Conservation (phyloP, 2,113 vertebrate genomes). For the Atractosteus spatula region DNA sequence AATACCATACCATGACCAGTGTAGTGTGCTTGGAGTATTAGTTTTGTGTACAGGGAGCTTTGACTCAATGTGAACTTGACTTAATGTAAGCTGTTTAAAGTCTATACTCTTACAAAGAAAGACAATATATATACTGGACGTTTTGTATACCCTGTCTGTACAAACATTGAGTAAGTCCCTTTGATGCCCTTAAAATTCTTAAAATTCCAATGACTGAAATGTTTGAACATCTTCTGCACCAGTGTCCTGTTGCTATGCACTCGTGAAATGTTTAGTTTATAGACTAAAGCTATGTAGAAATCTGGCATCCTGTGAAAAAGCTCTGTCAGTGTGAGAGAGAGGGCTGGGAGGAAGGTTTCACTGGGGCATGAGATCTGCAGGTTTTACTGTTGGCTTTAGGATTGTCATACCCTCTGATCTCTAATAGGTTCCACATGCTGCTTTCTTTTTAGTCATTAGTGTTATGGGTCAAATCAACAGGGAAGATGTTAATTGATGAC, state of each 20-base stretch:
- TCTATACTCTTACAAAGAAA: conserved; percentile 17
- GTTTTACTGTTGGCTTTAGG: background rate
- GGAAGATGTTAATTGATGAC: background rate
- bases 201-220: conserved; percentile 37
- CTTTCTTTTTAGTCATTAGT: no score
- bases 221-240: conserved; percentile 17
- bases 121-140: conserved; percentile 35
- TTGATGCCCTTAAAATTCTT: conserved; percentile 43
- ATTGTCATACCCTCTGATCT: background rate
- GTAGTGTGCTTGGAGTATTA: no score
- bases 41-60: background rate
- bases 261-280: conserved; percentile 14
- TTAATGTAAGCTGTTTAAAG: conserved; percentile 3
- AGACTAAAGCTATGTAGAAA: conserved; percentile 2
- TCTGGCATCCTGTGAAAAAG: background rate
- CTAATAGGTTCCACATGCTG: conserved; percentile 7
- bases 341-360: background rate
- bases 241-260: conserved; percentile 3
- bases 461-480: background rate
- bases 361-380: background rate
- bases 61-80: background rate
- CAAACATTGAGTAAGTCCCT: conserved; percentile 32
- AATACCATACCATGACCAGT: no score
- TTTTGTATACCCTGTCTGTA: conserved; percentile 37
- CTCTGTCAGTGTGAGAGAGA: background rate